Base-by-base conservation (phyloP, 2,888 invertebrate species). In the Operophtera brumata region DNA sequence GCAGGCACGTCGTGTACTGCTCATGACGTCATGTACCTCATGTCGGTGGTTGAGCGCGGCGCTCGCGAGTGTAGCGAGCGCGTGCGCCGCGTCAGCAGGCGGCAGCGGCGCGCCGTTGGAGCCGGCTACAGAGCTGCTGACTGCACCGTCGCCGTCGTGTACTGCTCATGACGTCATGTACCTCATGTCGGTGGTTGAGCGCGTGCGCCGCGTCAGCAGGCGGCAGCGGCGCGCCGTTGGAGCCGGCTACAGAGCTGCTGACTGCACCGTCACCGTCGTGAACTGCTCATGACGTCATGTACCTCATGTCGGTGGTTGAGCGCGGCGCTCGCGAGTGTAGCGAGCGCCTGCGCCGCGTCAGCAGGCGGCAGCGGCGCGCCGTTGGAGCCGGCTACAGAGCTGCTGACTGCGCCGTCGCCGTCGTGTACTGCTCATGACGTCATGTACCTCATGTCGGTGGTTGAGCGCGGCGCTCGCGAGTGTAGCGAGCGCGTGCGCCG, bases 291-390 rank as follows among this genome's bases (percentile, higher is more conserved):
- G 20, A 20, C 20, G 20, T 20, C 20, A 20, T 34, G 26, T 53
- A 82, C 81, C 14, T 84, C 86, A 46, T 84, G 78, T 1, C 83
- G 84, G 57, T 88, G 88, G 64, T 89, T 86, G 32, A 94, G 88
- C 30, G 95, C 95, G 40, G 95, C 95, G 61, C 93, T 93, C 47
- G 95, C 95, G 36, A 95, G 88, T 2, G 95, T 95, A 37, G 94
- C 92, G 48, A 95, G 87, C 25, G 94, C 94, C 72, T 94, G 94
- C 65, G 92, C 92, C 39, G 92, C 92, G 75, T 90, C 90, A 1
- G 90, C 73, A 50, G 91, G 86, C 52, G 89, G 87, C 56, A 20
- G 20, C 4, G 20, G 20, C 20, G 20, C 20, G 20, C 20, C 20
- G 4, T 20, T 20, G 2, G 20, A 20, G 4, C 20, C 20, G 4